Evolutionary conservation across 23 tunicate genomes (phyloP).

Genomic region (Diplosoma virens): DNA sequence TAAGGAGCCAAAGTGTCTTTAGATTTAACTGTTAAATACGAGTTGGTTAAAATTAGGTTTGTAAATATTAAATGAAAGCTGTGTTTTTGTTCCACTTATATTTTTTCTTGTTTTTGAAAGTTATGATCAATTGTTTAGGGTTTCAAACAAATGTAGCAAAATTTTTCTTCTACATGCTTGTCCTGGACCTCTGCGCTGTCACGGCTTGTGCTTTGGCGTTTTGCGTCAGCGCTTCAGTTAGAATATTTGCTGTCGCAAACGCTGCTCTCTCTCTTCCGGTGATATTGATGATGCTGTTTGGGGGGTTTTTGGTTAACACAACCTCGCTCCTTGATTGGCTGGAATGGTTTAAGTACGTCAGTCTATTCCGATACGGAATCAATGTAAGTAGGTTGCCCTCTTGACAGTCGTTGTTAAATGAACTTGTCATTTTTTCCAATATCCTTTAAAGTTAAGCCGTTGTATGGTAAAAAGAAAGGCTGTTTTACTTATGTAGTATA

Average conservation of each 20-base stretch:
- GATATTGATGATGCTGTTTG: constrained; percentile 86
- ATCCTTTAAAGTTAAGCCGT: too few relatives aligned
- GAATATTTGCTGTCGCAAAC: constrained; percentile 82
- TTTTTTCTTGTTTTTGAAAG: too few relatives aligned
- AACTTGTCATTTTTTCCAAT: too few relatives aligned
- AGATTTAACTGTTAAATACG: too few relatives aligned
- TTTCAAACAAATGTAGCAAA: constrained; percentile 66
- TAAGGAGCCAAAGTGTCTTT: too few relatives aligned
- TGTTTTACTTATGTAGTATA: too few relatives aligned
- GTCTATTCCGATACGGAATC: constrained; percentile 86
- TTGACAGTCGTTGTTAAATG: too few relatives aligned
- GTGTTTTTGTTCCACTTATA: not conserved
- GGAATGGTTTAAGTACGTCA: constrained; percentile 90
- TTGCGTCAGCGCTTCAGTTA: constrained; percentile 83
- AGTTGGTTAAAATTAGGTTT: too few relatives aligned
- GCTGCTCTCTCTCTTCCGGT: constrained; percentile 69
- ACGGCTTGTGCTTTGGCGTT: constrained; percentile 76
- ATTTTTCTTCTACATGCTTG: constrained; percentile 72
- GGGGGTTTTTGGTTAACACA: constrained; percentile 84
- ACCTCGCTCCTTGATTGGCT: constrained; percentile 73
- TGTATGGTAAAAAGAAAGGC: too few relatives aligned
- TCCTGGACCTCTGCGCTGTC: constrained; percentile 60
- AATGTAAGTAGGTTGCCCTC: too few relatives aligned
- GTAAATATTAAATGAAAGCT: not conserved
- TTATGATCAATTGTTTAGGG: constrained; percentile 49